Conservation (phyloP, 1,140 invertebrate genomes). For the Kradibia gibbosae region DNA sequence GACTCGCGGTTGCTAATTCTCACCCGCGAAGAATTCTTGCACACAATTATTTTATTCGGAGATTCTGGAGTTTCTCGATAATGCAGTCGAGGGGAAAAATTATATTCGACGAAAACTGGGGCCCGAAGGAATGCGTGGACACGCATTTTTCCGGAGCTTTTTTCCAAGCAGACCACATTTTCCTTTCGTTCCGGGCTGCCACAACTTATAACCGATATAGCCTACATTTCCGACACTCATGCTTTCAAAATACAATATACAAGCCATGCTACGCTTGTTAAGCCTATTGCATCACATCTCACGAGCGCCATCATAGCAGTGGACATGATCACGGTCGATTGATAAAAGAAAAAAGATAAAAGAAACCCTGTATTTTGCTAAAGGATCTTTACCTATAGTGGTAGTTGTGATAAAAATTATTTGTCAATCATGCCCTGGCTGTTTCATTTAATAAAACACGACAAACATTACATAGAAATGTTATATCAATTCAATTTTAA, state of each 20-base stretch:
- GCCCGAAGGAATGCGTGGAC: neutral
- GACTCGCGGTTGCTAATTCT: no score
- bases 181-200: constrained; percentile 2
- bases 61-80: neutral
- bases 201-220: constrained; percentile 31
- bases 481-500: no score
- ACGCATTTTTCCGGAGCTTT: neutral
- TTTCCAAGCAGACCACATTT: neutral
- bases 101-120: neutral
- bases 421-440: neutral
- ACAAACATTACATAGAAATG: no score
- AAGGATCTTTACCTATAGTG: neutral
- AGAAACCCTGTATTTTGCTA: no score
- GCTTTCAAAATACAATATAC: neutral
- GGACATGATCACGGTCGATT: neutral
- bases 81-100: neutral
- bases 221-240: constrained; percentile 23
- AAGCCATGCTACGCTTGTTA: no score
- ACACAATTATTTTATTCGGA: neutral
- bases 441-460: neutral
- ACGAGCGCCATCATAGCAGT: neutral
- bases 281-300: no score
- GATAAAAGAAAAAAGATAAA: no score
- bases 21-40: no score
- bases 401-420: neutral